Conservation (phyloP, 2,797 vertebrate genomes). For the Syncerus caffer region DNA sequence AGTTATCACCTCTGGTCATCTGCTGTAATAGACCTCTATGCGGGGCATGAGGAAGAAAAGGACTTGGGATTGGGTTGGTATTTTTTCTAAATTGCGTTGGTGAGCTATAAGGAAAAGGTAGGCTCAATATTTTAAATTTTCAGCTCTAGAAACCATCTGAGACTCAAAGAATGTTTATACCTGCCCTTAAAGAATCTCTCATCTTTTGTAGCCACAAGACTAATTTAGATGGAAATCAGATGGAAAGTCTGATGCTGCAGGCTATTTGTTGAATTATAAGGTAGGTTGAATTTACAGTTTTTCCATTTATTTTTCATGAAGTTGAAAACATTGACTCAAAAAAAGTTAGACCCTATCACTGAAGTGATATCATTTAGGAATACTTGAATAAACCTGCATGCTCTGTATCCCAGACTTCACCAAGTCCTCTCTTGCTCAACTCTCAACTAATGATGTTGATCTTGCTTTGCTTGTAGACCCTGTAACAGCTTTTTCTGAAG, state of each 20-base stretch:
- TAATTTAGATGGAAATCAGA: constrained; percentile 50
- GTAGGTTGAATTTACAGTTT: constrained; percentile 41
- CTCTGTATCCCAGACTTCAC: background rate
- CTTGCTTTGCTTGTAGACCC: background rate
- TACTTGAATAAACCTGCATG: background rate
- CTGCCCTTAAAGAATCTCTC: background rate
- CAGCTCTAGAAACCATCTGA: background rate
- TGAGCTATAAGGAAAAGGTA: constrained; percentile 5
- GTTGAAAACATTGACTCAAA: constrained; percentile 6
- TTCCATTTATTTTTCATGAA: constrained; percentile 23
- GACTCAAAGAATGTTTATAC: constrained; percentile 5
- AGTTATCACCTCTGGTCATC: background rate
- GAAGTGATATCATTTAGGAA: background rate
- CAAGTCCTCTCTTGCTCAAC: background rate
- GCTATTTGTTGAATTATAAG: background rate
- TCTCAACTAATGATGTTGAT: background rate
- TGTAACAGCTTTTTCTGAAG: background rate
- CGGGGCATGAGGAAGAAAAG: background rate
- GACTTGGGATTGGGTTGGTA: background rate
- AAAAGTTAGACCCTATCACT: background rate
- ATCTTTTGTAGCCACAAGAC: constrained; percentile 22
- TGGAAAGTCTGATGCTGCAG: background rate
- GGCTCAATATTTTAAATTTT: constrained; percentile 4
- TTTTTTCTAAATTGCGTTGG: background rate
- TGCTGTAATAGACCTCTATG: background rate